phyloP scores from a whole-genome alignment of 2,113 vertebrate species.

The Tretioscincus oriximinensis region DNA sequence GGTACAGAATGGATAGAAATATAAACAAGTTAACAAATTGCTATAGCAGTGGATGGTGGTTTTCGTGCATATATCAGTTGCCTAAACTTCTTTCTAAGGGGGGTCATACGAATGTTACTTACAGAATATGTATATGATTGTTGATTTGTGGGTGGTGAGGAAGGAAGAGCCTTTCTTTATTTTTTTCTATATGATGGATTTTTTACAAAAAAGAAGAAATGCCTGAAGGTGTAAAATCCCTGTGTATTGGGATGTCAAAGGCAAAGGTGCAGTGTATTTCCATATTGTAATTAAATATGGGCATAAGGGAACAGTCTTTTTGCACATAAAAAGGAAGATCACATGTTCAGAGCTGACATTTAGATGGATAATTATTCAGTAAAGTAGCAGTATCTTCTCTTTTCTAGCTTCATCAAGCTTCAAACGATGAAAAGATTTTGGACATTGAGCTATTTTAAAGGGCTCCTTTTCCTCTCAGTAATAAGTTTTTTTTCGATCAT shows the following conservation, averaged over 20 bases:
- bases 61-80: neutral
- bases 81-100: neutral
- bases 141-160: neutral
- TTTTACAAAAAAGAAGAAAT: slow-evolving; percentile 39
- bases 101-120: neutral
- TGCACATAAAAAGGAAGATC: slow-evolving; percentile 64
- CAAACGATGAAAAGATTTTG: slow-evolving; percentile 11
- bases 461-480: neutral
- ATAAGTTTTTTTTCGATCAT: neutral
- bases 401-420: slow-evolving; percentile 30
- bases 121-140: neutral
- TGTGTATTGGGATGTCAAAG: slow-evolving; percentile 49
- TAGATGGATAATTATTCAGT: slow-evolving; percentile 66
- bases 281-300: slow-evolving; percentile 59
- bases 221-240: slow-evolving; percentile 35
- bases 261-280: slow-evolving; percentile 56
- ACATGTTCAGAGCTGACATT: slow-evolving; percentile 66
- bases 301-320: slow-evolving; percentile 61
- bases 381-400: slow-evolving; percentile 46
- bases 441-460: slow-evolving; percentile 22
- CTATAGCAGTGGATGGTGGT: neutral
- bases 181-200: slow-evolving; percentile 2
- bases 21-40: neutral
- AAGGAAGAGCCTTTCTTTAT: neutral
- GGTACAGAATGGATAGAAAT: too few relatives aligned